Evolutionary conservation across 1,140 invertebrate species (phyloP), one percentile per base, ranked within the genome.

Genomic region (Patella vulgata): DNA sequence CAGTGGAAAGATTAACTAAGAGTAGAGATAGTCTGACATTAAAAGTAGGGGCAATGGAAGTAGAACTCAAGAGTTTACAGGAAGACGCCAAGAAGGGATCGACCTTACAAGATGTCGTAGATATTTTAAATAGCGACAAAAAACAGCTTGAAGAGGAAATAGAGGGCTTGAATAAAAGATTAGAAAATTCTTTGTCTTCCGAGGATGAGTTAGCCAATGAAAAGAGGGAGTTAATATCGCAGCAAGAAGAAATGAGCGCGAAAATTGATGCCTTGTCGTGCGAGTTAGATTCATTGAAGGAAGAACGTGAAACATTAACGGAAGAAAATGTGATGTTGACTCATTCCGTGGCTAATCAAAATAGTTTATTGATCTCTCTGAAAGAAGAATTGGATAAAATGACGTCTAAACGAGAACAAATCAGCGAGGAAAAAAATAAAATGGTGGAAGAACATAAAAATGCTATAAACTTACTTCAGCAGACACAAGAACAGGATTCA

Each of bases 51-150:
- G 46, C 58, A 30, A 33, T 74, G 36, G 57, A 71, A 52, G 30
- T 47, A 11, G 73, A 77, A 44, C 56, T 70, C 31, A 70, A 77
- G 48, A 68, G 63, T 28, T 28, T 74, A 4, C 42, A 62, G 31
- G 55, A 59, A 23, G 71, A 75, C 1, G 65, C 67, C 11, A 58
- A 66, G 54, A 66, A 66, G n/a, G 52, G 50, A 31, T 51, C 53
- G 36, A 71, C 63, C 14, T 62, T 75, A 25, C 55, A 76, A 51
- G 71, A 76, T 50, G 70, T 71, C 28, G 67, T 76, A 0, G 70
- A 75, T 40, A 76, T 74, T 57, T 61, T 79, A 4, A 75, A 48
- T 47, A 67, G 68, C 30, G 76, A 79, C 39, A 81, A 79, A 51
- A 61, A 63, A 28, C 54, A 71, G 31, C 52, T 81, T n/a, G 62